These are phyloP conservation scores for Lepidurus apus DNA, from an alignment of 1,140 invertebrate species.

Conservation along the genomic window DNA sequence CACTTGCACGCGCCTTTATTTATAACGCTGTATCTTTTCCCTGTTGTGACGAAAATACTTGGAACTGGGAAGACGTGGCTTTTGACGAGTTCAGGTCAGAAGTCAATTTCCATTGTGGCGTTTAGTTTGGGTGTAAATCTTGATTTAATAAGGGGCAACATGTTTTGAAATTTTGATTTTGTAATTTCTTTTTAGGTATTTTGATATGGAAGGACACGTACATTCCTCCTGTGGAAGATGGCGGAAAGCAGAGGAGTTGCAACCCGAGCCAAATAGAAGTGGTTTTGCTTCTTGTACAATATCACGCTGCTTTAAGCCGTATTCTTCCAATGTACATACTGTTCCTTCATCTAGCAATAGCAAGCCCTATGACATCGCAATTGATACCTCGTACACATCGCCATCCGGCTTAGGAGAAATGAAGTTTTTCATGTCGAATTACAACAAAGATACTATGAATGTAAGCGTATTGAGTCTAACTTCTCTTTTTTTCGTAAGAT, in stretches of 20 bases:
- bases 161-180: not conserved
- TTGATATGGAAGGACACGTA: not conserved
- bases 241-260: slow-evolving; percentile 2
- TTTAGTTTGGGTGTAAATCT: not conserved
- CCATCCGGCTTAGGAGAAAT: slow-evolving; percentile 57
- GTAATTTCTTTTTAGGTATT: not conserved
- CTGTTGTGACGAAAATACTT: too few relatives aligned
- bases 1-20: too few relatives aligned
- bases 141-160: not conserved
- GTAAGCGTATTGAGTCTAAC: slow-evolving; percentile 42
- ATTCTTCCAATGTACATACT: slow-evolving; percentile 9
- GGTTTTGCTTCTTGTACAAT: not conserved
- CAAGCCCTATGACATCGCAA: not conserved
- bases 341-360: slow-evolving; percentile 14
- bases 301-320: not conserved
- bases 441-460: slow-evolving; percentile 76
- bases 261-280: not conserved
- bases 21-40: too few relatives aligned
- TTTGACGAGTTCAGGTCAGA: not conserved
- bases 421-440: slow-evolving; percentile 78
- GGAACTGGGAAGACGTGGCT: not conserved
- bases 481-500: not conserved
- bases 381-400: slow-evolving; percentile 21
- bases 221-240: slow-evolving; percentile 2
- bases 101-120: not conserved